Evolutionary conservation across 2,113 vertebrate species (phyloP).

Genomic region (Macrotis lagotis): DNA sequence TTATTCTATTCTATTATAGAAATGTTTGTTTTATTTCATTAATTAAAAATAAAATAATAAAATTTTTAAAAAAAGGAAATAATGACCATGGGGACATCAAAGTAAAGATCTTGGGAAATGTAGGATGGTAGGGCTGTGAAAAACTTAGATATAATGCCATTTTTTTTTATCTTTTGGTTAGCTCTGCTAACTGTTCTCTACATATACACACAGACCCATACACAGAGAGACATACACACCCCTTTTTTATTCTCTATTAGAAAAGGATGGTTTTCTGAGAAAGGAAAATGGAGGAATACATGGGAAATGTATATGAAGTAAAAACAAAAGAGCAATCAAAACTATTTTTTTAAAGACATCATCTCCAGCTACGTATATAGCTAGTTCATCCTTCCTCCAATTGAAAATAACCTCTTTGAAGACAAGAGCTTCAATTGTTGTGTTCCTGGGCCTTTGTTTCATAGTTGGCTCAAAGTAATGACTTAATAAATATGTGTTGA

Average conservation of each 20-base stretch:
- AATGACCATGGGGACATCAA: neutral
- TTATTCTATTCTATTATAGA: neutral
- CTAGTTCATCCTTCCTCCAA: neutral
- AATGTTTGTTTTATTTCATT: neutral
- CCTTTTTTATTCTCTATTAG: neutral
- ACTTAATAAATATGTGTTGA: neutral
- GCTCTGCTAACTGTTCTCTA: neutral
- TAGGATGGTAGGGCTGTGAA: too few relatives aligned
- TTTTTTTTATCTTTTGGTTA: too few relatives aligned
- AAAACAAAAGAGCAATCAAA: neutral
- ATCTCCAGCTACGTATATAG: neutral
- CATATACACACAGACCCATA: neutral
- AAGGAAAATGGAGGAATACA: neutral
- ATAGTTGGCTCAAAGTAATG: neutral
- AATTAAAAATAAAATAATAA: neutral
- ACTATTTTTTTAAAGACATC: neutral
- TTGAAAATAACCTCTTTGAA: neutral
- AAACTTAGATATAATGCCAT: neutral
- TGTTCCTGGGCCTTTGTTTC: neutral
- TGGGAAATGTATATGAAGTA: neutral
- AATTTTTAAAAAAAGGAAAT: neutral
- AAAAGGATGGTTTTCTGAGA: neutral
- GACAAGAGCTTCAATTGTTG: neutral
- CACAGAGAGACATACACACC: neutral
- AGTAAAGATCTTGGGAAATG: neutral